Evolutionary conservation across 2,888 invertebrate genomes (phyloP), one percentile per base, ranked within the genome.

Genomic region (Drosophila paramelanica): DNA sequence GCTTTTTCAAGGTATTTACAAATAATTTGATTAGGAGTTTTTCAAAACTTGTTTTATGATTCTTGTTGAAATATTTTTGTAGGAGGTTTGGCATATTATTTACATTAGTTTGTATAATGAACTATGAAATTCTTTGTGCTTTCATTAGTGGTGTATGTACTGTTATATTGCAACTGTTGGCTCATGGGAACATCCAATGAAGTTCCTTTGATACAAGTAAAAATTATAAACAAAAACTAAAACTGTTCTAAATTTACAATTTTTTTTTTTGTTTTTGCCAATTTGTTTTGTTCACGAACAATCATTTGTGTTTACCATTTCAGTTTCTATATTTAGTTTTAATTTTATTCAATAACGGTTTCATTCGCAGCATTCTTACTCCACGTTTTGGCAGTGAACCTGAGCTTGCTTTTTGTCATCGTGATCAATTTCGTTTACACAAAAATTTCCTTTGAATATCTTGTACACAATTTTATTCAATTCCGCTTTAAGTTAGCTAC

Each of bases 321-420:
- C 38, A 45, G 23, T 52, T 55, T 25, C 25, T 51, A 39, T 51
- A 46, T 69, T 53, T 66, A 52, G 65, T 68, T 62, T 61, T 72
- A 67, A 67, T 67, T 68, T 67, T 27, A 62, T 51, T 66, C 65
- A 56, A 67, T 41, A 43, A 46, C 59, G 56, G 45, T 61, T 70
- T 65, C 56, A 73, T 73, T 70, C 81, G 79, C 79, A 67, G 60
- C 58, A 71, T 68, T 82, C 89, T 75, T 77, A 73, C 85, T 89
- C 86, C 88, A 86, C 89, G 83, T 87, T 91, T 91, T 91, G 90
- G 90, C 90, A 90, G 90, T 90, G 90, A 90, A 89, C 91, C 91
- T 91, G 91, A 90, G 90, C 91, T 90, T 88, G 79, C 87, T 76
- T 78, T 88, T 84, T 79, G 73, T 78, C 79, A 75, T 67, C 79